Percentiles rank a stretch among this genome's conserved stretches.
phyloP scores from a whole-genome alignment of 2,888 invertebrate species.

The Apotomis betuletana region DNA sequence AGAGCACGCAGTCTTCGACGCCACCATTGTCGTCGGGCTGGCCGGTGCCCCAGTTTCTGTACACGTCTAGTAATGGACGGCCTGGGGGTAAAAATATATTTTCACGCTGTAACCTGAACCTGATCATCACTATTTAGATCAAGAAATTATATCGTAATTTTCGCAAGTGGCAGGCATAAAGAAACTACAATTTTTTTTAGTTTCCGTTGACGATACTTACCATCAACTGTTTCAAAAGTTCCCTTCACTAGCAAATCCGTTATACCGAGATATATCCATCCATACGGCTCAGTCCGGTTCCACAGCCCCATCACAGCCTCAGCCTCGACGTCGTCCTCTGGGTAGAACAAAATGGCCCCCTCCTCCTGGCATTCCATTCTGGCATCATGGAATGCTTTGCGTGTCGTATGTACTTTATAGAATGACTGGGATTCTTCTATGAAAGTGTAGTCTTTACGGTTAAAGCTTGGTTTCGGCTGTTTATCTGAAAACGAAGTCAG shows the following conservation, averaged over 20 bases:
- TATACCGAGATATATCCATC: conserved; percentile 57
- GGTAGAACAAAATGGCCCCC: conserved; percentile 46
- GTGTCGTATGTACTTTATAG: conserved; percentile 46
- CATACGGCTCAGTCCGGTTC: conserved; percentile 46
- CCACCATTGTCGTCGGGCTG: conserved; percentile 63
- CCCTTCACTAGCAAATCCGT: conserved; percentile 58
- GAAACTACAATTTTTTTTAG: background rate
- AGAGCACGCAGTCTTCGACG: conserved; percentile 60
- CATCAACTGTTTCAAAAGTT: conserved; percentile 58
- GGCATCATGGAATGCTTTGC: conserved; percentile 44
- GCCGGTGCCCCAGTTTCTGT: conserved; percentile 61
- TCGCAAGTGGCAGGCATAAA: no score
- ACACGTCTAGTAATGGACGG: conserved; percentile 57
- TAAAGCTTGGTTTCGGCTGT: no score
- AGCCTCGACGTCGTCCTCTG: conserved; percentile 43
- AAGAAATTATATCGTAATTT: background rate
- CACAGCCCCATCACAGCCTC: conserved; percentile 32
- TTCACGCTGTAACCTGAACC: background rate
- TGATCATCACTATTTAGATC: no score
- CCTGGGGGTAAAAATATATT: conserved; percentile 49
- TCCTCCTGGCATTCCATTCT: conserved; percentile 44
- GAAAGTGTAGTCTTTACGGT: no score
- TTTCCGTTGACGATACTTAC: background rate
- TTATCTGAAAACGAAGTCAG: no score
- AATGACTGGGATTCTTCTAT: conserved; percentile 52